Evolutionary conservation across 2,113 vertebrate species (phyloP), one percentile per base, ranked within the genome.

Genomic region (Pluvialis apricaria): DNA sequence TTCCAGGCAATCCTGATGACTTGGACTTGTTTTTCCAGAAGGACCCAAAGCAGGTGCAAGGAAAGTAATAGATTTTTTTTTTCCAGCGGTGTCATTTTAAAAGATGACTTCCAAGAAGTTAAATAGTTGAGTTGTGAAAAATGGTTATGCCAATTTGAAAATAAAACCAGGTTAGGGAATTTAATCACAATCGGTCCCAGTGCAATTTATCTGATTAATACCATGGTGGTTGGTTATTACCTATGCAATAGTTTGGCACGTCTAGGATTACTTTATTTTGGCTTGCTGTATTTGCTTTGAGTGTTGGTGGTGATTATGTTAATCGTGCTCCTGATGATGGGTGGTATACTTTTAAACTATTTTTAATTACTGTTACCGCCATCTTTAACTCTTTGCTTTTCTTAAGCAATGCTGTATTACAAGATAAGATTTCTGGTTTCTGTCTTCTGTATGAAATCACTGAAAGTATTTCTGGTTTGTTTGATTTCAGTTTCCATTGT

Each of bases 401-500:
- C 57, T 82, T 68, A 65, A 75, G 40, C 58, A 83, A 54, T 88
- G 51, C 58, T 92, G 32, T 83, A 61, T 85, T 91, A 51, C 16
- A 31, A 82, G 49, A 57, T 22, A 88, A 81, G 80, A 28, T 87
- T 89, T 80, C 61, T 90, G 21, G 20, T 88, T 95, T 86, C 19
- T 77, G 0, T 73, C 21, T 90, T 90, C 25, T 82, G 14, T 90
- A 38, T 94, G 36, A 57, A 71, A 55, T 92, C 25, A 62, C 71
- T 95, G 64, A 93, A 81, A 90, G 61, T 72, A 2, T 92, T 93
- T 95, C 88, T 96, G 58, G 61, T 97, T 94, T 94, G 75, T 96
- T 96, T 96, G 5, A 73, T 97, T 97, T 60, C 98, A 99, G 99
- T 99, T 98, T 99, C 99, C 96, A 99, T 99, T 98, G 99, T 99